Conservation (phyloP, 2,113 vertebrate species). For the Ochotona curzoniae region DNA sequence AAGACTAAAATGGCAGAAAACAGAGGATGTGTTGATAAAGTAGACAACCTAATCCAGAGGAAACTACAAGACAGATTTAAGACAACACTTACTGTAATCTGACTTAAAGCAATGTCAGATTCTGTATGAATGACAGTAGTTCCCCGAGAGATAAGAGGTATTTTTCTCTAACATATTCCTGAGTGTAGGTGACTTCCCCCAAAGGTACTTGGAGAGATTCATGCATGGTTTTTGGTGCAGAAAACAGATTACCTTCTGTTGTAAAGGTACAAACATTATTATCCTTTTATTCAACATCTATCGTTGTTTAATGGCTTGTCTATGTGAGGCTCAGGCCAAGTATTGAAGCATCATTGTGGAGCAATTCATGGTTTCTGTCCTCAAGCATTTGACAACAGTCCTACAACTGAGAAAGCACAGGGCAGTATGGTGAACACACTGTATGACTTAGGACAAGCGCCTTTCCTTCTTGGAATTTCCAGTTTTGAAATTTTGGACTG, state of each 20-base stretch:
- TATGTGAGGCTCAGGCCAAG: neutral
- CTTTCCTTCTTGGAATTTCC: neutral
- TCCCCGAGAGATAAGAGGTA: neutral
- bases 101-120: neutral
- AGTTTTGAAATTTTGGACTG: conserved; percentile 28
- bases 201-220: neutral
- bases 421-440: neutral
- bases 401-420: neutral
- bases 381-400: neutral
- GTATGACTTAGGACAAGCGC: neutral
- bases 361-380: neutral
- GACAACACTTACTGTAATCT: neutral
- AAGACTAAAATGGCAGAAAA: neutral
- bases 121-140: accelerated
- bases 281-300: neutral
- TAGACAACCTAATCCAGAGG: neutral
- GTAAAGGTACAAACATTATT: neutral
- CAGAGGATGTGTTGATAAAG: neutral
- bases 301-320: neutral
- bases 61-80: neutral
- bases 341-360: neutral
- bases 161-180: neutral
- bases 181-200: neutral
- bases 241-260: neutral
- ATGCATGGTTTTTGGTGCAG: neutral